Evolutionary conservation across 2,113 vertebrate species (phyloP).

Genomic region (Porphyrio hochstetteri): DNA sequence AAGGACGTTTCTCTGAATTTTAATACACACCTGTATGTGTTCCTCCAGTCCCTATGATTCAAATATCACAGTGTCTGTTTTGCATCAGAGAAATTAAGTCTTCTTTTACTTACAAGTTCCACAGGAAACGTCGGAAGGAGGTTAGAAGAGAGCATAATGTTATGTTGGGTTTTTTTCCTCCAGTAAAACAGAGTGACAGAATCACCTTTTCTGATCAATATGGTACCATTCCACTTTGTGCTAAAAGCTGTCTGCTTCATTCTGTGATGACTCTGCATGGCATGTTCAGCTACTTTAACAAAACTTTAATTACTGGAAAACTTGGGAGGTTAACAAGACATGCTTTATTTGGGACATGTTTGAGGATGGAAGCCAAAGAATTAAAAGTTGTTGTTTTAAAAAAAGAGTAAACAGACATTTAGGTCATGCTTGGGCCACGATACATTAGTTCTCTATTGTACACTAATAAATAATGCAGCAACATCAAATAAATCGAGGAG

Average conservation of each 20-base stretch:
- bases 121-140: neutral
- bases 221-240: neutral
- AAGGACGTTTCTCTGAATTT: slow-evolving; percentile 38
- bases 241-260: neutral
- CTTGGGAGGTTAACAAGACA: neutral
- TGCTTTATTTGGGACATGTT: neutral
- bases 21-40: slow-evolving; percentile 58
- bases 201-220: slow-evolving; percentile 3
- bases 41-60: neutral
- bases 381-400: neutral
- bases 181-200: neutral
- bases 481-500: neutral
- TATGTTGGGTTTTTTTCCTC: neutral
- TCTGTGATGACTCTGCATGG: neutral
- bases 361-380: neutral
- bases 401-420: neutral
- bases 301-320: neutral
- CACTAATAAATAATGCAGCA: neutral
- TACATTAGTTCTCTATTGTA: neutral
- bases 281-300: neutral
- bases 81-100: neutral
- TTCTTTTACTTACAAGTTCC: slow-evolving; percentile 10
- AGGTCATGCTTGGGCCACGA: neutral
- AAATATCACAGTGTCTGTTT: neutral
- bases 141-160: neutral